Conservation (phyloP, 2,888 invertebrate species). For the Augiades crinisus region DNA sequence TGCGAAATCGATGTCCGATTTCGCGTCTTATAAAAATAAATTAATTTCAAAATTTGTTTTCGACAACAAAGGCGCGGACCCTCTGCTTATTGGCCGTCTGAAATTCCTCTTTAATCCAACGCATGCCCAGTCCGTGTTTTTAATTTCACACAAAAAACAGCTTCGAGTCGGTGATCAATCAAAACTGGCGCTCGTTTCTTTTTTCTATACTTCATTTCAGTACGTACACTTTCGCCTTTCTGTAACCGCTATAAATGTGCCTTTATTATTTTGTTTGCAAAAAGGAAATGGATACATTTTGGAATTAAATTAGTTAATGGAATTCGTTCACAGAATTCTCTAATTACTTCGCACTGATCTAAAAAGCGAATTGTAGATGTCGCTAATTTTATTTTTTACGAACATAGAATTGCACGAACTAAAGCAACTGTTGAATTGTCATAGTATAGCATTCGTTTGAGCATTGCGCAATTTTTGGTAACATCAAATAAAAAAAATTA, state of each 20-base stretch:
- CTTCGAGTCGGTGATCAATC: conserved; percentile 78
- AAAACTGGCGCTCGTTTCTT: conserved; percentile 68
- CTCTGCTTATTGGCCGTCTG: conserved; percentile 59
- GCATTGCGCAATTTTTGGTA: too few species aligned
- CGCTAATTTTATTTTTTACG: background rate
- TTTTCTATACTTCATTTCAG: conserved; percentile 73
- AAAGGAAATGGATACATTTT: conserved; percentile 71
- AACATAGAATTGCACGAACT: background rate
- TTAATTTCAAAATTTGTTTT: conserved; percentile 62
- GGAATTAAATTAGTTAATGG: conserved; percentile 72
- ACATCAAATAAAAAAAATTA: too few species aligned
- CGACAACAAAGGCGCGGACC: conserved; percentile 56
- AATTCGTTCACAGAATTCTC: conserved; percentile 48
- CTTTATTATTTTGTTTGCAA: conserved; percentile 72
- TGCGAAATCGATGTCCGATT: conserved; percentile 55
- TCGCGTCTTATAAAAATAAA: conserved; percentile 54
- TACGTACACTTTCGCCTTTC: conserved; percentile 67
- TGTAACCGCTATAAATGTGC: conserved; percentile 71
- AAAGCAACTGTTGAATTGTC: too few species aligned
- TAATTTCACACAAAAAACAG: conserved; percentile 79
- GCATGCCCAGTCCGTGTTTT: conserved; percentile 74
- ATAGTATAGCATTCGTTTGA: too few species aligned
- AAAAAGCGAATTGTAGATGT: conserved; percentile 2
- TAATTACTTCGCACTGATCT: conserved; percentile 33
- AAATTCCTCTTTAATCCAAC: conserved; percentile 77